Percentiles rank a stretch among this genome's conserved stretches.
phyloP scores from a whole-genome alignment of 2,888 invertebrate genomes.

The Ormyrus rosae region DNA sequence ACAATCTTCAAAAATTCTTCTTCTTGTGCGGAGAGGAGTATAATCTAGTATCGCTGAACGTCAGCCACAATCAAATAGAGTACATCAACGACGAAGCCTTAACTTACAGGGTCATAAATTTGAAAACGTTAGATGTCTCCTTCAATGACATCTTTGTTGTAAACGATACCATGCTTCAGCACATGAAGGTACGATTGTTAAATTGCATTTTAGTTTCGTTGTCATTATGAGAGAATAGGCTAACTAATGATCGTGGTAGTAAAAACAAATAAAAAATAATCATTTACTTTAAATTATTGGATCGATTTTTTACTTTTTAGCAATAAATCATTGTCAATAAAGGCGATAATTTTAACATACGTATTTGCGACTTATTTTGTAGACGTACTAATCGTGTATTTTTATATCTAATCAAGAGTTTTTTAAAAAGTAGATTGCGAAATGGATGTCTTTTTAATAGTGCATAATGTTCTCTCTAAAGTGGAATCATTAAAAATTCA shows the following conservation, averaged over 20 bases:
- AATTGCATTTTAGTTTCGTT: not conserved
- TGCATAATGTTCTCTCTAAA: too few relatives aligned
- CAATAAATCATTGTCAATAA: not conserved
- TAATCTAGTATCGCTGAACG: constrained; percentile 89
- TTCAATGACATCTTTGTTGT: constrained; percentile 68
- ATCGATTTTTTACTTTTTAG: not conserved
- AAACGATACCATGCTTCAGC: constrained; percentile 72
- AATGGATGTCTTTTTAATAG: too few relatives aligned
- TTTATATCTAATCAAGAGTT: too few relatives aligned
- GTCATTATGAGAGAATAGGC: too few relatives aligned
- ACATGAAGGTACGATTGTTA: constrained; percentile 66
- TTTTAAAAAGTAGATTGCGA: too few relatives aligned
- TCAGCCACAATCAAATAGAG: constrained; percentile 90
- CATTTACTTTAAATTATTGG: too few relatives aligned
- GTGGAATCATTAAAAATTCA: too few relatives aligned
- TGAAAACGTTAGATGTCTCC: constrained; percentile 70
- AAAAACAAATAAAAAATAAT: too few relatives aligned
- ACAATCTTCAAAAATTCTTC: constrained; percentile 80
- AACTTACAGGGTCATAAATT: constrained; percentile 67
- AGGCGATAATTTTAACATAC: not conserved
- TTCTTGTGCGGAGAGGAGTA: constrained; percentile 88
- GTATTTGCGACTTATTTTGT: not conserved
- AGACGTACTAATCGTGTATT: too few relatives aligned
- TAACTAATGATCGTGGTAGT: not conserved
- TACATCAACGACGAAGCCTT: constrained; percentile 80